Evolutionary conservation across 2,888 invertebrate genomes (phyloP).

Genomic region (Macrophya alboannulata): DNA sequence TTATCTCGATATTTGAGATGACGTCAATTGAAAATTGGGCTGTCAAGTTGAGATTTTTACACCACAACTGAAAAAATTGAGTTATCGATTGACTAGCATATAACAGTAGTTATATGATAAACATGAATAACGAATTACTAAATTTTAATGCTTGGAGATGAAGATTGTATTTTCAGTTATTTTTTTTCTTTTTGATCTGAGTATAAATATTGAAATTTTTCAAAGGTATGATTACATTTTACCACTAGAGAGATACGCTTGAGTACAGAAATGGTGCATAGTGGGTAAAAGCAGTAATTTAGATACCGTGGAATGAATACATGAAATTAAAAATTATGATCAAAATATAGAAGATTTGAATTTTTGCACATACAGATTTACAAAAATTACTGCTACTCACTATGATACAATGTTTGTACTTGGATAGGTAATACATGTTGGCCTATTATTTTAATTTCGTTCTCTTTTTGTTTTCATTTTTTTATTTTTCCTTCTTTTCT

Average conservation of each 20-base stretch:
- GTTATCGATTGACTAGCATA: not conserved
- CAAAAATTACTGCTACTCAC: conserved; percentile 41
- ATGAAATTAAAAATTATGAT: conserved; percentile 24
- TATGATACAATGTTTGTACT: conserved; percentile 65
- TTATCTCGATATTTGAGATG: not conserved
- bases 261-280: conserved; percentile 66
- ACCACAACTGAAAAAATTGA: not conserved
- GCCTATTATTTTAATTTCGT: conserved; percentile 70
- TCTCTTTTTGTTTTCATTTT: conserved; percentile 58
- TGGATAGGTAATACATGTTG: conserved; percentile 68
- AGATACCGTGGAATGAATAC: conserved; percentile 1
- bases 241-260: conserved; percentile 69
- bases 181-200: not conserved
- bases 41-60: too few relatives aligned
- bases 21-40: not conserved
- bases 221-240: conserved; percentile 64
- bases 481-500: not conserved
- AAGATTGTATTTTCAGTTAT: not conserved
- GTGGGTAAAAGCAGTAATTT: conserved; percentile 8
- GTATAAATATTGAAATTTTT: not conserved
- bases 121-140: not conserved
- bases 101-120: not conserved
- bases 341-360: conserved; percentile 13
- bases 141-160: not conserved
- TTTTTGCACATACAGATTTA: conserved; percentile 48